Percentiles rank a stretch among this genome's conserved stretches.
These are phyloP conservation scores for Galaxias olidus DNA, from an alignment of 2,797 vertebrate genomes.

Conservation along the genomic window DNA sequence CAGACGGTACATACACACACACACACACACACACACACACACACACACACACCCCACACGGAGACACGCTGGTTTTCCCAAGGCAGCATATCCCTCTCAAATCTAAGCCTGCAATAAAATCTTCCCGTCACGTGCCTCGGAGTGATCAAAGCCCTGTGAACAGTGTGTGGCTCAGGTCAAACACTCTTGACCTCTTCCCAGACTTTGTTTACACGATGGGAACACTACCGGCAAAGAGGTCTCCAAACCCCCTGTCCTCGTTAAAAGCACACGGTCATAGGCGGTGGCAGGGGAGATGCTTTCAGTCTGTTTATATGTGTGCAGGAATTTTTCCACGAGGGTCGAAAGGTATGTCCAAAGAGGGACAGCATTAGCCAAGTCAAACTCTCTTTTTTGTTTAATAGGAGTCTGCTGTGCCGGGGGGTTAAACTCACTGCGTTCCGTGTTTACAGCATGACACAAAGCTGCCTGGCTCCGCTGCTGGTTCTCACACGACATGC, in stretches of 20 bases:
- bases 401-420: constrained; percentile 11
- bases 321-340: neutral
- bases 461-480: constrained; percentile 6
- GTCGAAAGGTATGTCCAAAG: neutral
- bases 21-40: constrained; percentile 10
- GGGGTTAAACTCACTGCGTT: constrained; percentile 24
- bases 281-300: constrained; percentile 7
- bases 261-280: constrained; percentile 14
- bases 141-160: neutral
- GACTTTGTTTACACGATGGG: constrained; percentile 8
- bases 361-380: constrained; percentile 11
- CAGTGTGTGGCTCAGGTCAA: neutral
- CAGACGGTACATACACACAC: constrained; percentile 78
- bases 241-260: constrained; percentile 3
- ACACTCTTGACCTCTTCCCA: neutral
- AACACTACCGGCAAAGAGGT: constrained; percentile 13
- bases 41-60: constrained; percentile 10
- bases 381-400: constrained; percentile 27
- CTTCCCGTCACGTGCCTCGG: constrained; percentile 5
- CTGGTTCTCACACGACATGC: neutral
- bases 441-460: constrained; percentile 24
- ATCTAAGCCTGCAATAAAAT: neutral
- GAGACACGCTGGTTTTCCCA: neutral
- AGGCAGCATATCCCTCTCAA: constrained; percentile 9
- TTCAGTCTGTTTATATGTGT: constrained; percentile 10